Conservation (phyloP, 2,888 invertebrate species). For the Scrobipalpa atriplicella region DNA sequence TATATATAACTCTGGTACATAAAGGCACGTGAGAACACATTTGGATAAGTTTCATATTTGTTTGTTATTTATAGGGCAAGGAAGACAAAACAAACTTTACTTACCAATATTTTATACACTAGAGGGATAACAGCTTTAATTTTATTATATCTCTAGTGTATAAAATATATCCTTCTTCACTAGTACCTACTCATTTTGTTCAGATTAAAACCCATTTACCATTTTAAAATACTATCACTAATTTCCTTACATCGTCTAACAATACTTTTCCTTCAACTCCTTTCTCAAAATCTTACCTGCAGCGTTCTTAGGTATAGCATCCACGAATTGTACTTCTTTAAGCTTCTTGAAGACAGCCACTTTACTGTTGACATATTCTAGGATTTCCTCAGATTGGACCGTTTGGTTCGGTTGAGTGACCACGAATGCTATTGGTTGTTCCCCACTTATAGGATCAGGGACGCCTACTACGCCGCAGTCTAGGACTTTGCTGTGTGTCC, state of each 20-base stretch:
- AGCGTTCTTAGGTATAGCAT: slow-evolving; percentile 88
- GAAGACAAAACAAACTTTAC: slow-evolving; percentile 1
- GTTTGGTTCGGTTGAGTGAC: slow-evolving; percentile 77
- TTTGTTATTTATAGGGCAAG: not conserved
- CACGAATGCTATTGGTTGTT: slow-evolving; percentile 90
- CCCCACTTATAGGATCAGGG: slow-evolving; percentile 87
- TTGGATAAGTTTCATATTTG: not conserved
- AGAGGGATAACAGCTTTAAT: not conserved
- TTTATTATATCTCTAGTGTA: not conserved
- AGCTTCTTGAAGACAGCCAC: slow-evolving; percentile 90
- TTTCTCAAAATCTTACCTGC: slow-evolving; percentile 90
- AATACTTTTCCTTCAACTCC: slow-evolving; percentile 76
- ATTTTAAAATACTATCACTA: not conserved
- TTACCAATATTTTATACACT: slow-evolving; percentile 2
- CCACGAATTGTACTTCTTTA: slow-evolving; percentile 84
- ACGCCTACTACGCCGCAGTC: slow-evolving; percentile 94
- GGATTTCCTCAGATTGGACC: slow-evolving; percentile 80
- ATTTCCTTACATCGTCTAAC: slow-evolving; percentile 35
- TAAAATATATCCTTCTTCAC: not conserved
- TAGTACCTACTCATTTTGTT: too few species aligned
- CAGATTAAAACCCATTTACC: not conserved
- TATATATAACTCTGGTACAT: not conserved
- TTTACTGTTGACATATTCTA: slow-evolving; percentile 84
- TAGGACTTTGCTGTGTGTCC: slow-evolving; percentile 87
- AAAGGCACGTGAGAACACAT: slow-evolving; percentile 14